Conservation (phyloP, 1,140 invertebrate species). For the Hyphantria cunea region DNA sequence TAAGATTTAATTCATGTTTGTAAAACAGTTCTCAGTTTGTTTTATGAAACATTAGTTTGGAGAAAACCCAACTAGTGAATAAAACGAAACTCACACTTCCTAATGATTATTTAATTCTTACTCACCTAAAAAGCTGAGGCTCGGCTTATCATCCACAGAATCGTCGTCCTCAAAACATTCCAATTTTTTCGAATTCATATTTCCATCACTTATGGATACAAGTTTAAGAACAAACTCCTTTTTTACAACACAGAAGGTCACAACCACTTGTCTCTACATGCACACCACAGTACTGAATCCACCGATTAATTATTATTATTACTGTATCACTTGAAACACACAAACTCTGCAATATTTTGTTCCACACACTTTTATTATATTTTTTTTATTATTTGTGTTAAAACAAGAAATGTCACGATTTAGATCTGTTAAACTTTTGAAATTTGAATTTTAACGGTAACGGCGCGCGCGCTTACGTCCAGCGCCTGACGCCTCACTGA, state of each 20-base stretch:
- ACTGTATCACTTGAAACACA: slow-evolving; percentile 35
- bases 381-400: background rate
- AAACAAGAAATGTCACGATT: slow-evolving; percentile 36
- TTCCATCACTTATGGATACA: slow-evolving; percentile 45
- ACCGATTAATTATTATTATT: slow-evolving; percentile 32
- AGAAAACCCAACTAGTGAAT: no score
- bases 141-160: slow-evolving; percentile 72
- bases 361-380: slow-evolving; percentile 17
- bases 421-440: slow-evolving; percentile 25
- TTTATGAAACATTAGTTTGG: no score
- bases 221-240: slow-evolving; percentile 53
- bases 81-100: no score
- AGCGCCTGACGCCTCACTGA: slow-evolving; percentile 47
- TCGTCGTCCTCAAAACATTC: slow-evolving; percentile 73
- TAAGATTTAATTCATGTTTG: no score
- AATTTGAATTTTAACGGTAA: slow-evolving; percentile 57
- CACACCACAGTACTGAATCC: slow-evolving; percentile 48
- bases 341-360: slow-evolving; percentile 10
- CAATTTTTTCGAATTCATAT: slow-evolving; percentile 79
- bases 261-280: slow-evolving; percentile 59
- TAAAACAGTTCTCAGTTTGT: no score
- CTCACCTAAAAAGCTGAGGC: slow-evolving; percentile 78
- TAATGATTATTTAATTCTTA: slow-evolving; percentile 21
- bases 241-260: slow-evolving; percentile 52
- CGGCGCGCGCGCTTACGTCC: slow-evolving; percentile 56